Percentiles rank a stretch among this genome's conserved stretches.
These are phyloP conservation scores for Enteromius argenteus DNA, from an alignment of 2,797 vertebrate species.

Conservation along the genomic window DNA sequence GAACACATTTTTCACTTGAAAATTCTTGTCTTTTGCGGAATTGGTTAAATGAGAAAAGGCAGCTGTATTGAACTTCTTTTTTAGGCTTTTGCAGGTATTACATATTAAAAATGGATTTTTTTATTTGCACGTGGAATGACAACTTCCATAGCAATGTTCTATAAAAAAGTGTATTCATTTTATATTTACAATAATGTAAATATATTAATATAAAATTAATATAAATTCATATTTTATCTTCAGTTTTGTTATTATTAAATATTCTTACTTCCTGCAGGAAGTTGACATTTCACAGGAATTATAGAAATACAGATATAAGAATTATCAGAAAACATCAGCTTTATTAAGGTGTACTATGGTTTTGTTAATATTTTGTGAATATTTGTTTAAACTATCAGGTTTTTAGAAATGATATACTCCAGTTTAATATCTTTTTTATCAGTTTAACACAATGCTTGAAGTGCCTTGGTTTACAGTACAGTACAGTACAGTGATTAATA, in stretches of 20 bases:
- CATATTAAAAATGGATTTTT: not conserved
- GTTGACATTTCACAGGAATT: not conserved
- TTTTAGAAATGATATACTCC: not conserved
- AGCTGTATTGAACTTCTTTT: not conserved
- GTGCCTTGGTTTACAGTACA: not conserved
- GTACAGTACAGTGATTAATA: not conserved
- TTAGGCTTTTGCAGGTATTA: not conserved
- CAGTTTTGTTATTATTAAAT: not conserved
- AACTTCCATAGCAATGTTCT: not conserved
- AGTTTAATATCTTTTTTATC: not conserved
- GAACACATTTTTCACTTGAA: not conserved
- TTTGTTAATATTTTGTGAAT: constrained; percentile 15
- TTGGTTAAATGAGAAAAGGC: not conserved
- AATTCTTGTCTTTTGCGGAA: not conserved
- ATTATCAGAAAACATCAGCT: constrained; percentile 14
- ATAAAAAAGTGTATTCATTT: not conserved
- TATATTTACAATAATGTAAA: not conserved
- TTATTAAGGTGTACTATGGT: constrained; percentile 1
- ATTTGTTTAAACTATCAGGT: not conserved
- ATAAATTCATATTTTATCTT: not conserved
- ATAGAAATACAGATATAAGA: not conserved
- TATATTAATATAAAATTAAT: too few species aligned
- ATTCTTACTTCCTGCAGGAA: not conserved
- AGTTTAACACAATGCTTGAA: not conserved
- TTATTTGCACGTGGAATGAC: not conserved